Evolutionary conservation across 1,140 invertebrate species (phyloP).

Genomic region (Trachymyrmex cornetzi): DNA sequence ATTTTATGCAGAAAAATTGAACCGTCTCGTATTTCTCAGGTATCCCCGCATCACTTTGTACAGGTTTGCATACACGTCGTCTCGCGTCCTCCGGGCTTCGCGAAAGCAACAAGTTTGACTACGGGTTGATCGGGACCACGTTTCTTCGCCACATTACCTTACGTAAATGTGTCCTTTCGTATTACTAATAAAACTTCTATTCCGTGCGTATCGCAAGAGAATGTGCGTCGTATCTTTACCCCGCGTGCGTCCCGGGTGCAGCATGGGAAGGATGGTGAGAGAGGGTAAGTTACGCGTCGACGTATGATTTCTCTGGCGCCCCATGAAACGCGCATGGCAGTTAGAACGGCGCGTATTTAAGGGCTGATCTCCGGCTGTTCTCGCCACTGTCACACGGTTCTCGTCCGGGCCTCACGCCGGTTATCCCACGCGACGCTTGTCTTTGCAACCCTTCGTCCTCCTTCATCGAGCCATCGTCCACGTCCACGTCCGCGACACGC

Average conservation of each 20-base stretch:
- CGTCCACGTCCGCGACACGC: not conserved
- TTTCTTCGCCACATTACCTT: not conserved
- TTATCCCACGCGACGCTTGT: not conserved
- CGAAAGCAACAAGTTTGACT: conserved; percentile 49
- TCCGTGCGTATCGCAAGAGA: conserved; percentile 49
- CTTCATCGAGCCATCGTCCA: not conserved
- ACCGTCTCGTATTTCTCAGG: not conserved
- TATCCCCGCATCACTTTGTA: not conserved
- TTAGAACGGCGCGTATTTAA: conserved; percentile 80
- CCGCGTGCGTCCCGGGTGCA: not conserved
- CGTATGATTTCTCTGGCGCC: conserved; percentile 71
- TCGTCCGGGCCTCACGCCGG: conserved; percentile 58
- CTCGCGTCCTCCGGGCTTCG: not conserved
- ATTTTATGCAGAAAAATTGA: not conserved
- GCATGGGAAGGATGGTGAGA: not conserved
- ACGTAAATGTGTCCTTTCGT: not conserved
- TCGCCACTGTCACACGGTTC: conserved; percentile 77
- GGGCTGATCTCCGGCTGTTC: conserved; percentile 76
- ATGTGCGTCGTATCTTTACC: conserved; percentile 46
- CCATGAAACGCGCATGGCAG: conserved; percentile 79
- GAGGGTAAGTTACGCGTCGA: conserved; percentile 69
- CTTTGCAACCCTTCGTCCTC: not conserved
- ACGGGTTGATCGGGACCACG: not conserved
- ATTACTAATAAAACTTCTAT: conserved; percentile 68
- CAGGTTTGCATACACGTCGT: conserved; percentile 16